A percentile compares a stretch with the other conserved stretches of the same genome.
These are phyloP conservation scores for Parthenolecanium corni DNA, from an alignment of 2,888 invertebrate genomes.

Conservation along the genomic window DNA sequence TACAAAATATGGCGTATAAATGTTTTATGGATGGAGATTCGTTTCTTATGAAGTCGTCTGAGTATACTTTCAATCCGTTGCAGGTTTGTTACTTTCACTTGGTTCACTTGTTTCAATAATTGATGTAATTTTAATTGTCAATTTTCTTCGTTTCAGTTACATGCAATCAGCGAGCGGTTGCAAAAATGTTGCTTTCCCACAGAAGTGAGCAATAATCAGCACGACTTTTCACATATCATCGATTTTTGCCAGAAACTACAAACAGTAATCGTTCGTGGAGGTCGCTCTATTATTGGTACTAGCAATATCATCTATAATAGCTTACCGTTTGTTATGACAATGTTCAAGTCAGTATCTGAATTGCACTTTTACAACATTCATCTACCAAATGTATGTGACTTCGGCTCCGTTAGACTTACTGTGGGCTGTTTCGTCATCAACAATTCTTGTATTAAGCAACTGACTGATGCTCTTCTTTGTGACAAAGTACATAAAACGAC, in stretches of 20 bases:
- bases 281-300: conserved; percentile 54
- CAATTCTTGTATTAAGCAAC: conserved; percentile 51
- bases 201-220: conserved; percentile 64
- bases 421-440: conserved; percentile 50
- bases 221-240: conserved; percentile 80
- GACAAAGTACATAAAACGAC: conserved; percentile 66
- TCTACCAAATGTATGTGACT: conserved; percentile 55
- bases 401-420: conserved; percentile 48
- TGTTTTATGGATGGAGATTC: conserved; percentile 65
- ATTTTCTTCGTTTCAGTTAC: conserved; percentile 50
- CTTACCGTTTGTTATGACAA: conserved; percentile 65
- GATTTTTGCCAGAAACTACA: conserved; percentile 74
- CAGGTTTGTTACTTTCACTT: conserved; percentile 46
- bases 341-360: conserved; percentile 65
- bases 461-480: conserved; percentile 70
- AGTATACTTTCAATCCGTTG: conserved; percentile 62
- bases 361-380: conserved; percentile 58
- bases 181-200: conserved; percentile 72
- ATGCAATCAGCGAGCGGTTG: conserved; percentile 79
- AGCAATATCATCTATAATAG: conserved; percentile 76
- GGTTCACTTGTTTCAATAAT: not conserved
- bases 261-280: conserved; percentile 55
- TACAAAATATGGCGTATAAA: conserved; percentile 68
- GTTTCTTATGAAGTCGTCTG: conserved; percentile 49
- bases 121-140: not conserved